These are phyloP conservation scores for Cichladusa arquata DNA, from an alignment of 2,113 vertebrate species.

Conservation along the genomic window DNA sequence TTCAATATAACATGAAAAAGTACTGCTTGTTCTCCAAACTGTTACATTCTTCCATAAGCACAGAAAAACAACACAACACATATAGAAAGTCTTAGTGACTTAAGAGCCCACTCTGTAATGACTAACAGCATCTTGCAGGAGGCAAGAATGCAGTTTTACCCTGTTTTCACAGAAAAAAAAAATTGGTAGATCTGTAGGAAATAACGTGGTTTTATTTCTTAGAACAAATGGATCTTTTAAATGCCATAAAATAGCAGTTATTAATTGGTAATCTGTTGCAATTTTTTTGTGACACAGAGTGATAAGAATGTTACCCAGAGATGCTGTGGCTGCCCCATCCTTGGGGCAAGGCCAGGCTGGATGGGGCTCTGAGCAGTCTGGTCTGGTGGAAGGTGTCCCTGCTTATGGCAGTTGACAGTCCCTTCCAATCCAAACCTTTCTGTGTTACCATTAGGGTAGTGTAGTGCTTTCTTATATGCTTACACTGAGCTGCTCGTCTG, in stretches of 20 bases:
- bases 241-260: background rate
- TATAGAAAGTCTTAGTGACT: background rate
- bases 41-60: background rate
- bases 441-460: background rate
- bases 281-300: background rate
- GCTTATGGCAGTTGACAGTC: background rate
- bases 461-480: background rate
- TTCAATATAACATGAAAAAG: background rate
- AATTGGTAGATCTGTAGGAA: background rate
- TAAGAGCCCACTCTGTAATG: background rate
- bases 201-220: background rate
- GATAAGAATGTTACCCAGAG: background rate
- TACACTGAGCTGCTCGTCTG: background rate
- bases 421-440: background rate
- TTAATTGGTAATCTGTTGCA: background rate
- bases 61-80: background rate
- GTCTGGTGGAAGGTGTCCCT: background rate
- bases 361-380: background rate
- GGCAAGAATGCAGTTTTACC: background rate
- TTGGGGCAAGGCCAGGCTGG: background rate
- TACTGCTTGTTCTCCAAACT: conserved; percentile 15
- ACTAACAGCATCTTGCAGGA: conserved; percentile 1
- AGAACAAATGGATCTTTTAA: background rate
- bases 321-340: background rate
- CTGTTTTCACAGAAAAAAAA: background rate